These are phyloP conservation scores for Trachymyrmex septentrionalis DNA, from an alignment of 1,140 invertebrate species.

Conservation along the genomic window DNA sequence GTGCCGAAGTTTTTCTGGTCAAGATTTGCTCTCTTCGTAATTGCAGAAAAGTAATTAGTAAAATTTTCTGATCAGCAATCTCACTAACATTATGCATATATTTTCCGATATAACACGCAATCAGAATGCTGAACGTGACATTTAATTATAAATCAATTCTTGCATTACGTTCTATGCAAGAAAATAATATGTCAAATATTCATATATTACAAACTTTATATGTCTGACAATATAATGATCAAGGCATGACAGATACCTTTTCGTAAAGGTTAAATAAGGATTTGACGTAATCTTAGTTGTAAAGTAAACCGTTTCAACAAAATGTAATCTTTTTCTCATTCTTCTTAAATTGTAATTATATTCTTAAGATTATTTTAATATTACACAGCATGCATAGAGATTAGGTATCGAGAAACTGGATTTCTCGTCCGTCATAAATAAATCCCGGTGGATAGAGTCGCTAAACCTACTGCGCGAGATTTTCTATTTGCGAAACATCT, in stretches of 20 bases:
- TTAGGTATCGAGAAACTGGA: neutral
- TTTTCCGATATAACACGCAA: neutral
- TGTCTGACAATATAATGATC: slow-evolving; percentile 37
- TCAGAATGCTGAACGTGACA: slow-evolving; percentile 13
- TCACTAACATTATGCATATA: neutral
- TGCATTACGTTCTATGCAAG: neutral
- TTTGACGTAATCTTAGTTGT: neutral
- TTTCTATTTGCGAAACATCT: slow-evolving; percentile 66
- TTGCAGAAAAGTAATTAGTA: neutral
- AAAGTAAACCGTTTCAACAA: neutral
- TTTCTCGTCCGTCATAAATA: slow-evolving; percentile 13
- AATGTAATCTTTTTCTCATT: neutral
- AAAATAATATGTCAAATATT: slow-evolving; percentile 15
- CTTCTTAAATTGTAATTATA: neutral
- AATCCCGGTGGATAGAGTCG: slow-evolving; percentile 21
- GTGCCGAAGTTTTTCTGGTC: neutral
- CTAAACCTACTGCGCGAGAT: slow-evolving; percentile 26
- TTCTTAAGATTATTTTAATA: neutral
- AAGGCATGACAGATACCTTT: neutral
- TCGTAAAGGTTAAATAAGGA: slow-evolving; percentile 38
- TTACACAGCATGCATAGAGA: neutral
- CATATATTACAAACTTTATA: slow-evolving; percentile 45
- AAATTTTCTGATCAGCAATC: neutral
- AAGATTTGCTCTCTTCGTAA: slow-evolving; percentile 1
- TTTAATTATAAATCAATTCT: slow-evolving; percentile 45